Evolutionary conservation across 2,888 invertebrate species (phyloP), one percentile per base, ranked within the genome.

Genomic region (Mycogona germanica): DNA sequence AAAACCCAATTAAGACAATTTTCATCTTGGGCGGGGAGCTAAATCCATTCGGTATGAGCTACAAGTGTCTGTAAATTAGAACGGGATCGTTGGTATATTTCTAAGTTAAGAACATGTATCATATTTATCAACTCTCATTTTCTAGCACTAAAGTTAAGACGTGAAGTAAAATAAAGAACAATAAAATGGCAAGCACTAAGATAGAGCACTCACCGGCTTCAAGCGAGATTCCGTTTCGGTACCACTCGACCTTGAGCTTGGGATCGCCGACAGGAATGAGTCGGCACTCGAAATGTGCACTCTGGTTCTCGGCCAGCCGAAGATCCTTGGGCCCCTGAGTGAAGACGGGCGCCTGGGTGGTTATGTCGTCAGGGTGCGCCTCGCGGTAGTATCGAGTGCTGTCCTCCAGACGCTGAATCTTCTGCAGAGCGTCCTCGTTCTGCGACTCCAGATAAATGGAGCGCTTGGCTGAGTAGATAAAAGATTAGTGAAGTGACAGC

Each of bases 221-320:
- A 62, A 95, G 84, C 28, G 89, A 82, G 55, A 89, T 85, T 52
- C 91, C 92, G 68, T 95, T 91, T 56, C 87, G 80, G 57, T 87
- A 75, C 93, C 93, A 95, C 73, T 92, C 88, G 3, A 95, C 88
- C 67, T 81, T 84, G n/a, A 95, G 75, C 60, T 85, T 83, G 0
- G 92, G 80, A 72, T 95, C 95, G 52, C 92, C 93, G 2, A 93
- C 92, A 9, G 95, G 95, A 66, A 93, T 91, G 2, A 95, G 77
- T 26, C 91, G 78, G 19, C 89, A 91, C 72, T 95, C 93, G 68
- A 95, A 92, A 70, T 93, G 91, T 55, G 85, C 91, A 2, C 89
- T 87, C 72, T 88, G 86, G 66, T 88, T 89, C 72, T 95, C 93
- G 56, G 86, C 83, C 4, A 87, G 84, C 59, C 79, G 77, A 14